These are phyloP conservation scores for Neosilurus hyrtlii DNA, from an alignment of 2,797 vertebrate species.

Conservation along the genomic window DNA sequence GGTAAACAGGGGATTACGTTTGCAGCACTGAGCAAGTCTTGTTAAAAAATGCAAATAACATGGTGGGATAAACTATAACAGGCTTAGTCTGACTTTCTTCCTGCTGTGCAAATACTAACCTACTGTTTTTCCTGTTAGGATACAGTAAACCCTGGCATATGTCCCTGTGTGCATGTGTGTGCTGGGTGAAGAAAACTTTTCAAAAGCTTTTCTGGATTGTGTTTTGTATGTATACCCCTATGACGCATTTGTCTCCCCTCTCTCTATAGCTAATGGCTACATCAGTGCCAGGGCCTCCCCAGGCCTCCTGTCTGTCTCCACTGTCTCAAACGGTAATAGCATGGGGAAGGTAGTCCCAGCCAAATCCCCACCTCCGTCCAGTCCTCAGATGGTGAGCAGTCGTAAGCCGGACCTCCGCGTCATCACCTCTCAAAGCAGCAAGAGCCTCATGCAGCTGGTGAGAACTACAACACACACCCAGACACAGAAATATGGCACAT, in stretches of 20 bases:
- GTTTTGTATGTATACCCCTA: conserved; percentile 35
- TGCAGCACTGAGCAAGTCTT: conserved; percentile 42
- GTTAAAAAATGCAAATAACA: conserved; percentile 47
- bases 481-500: conserved; percentile 1
- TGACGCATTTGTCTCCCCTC: conserved; percentile 35
- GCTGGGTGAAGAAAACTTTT: conserved; percentile 1
- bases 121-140: conserved; percentile 38
- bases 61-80: conserved; percentile 46
- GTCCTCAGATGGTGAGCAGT: conserved; percentile 80
- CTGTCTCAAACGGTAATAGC: conserved; percentile 91
- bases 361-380: conserved; percentile 82
- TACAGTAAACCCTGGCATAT: conserved; percentile 4
- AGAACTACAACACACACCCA: conserved; percentile 59
- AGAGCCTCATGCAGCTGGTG: conserved; percentile 95
- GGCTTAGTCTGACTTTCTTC: conserved; percentile 45
- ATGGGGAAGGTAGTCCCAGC: conserved; percentile 87
- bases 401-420: conserved; percentile 94
- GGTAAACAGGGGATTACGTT: conserved; percentile 48
- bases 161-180: not conserved
- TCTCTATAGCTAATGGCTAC: conserved; percentile 86
- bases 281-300: conserved; percentile 93
- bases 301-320: conserved; percentile 77
- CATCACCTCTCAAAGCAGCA: conserved; percentile 92
- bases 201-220: conserved; percentile 4
- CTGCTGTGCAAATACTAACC: conserved; percentile 45